Conservation (phyloP, 2,797 vertebrate species). For the Sphenopsis melanotis region DNA sequence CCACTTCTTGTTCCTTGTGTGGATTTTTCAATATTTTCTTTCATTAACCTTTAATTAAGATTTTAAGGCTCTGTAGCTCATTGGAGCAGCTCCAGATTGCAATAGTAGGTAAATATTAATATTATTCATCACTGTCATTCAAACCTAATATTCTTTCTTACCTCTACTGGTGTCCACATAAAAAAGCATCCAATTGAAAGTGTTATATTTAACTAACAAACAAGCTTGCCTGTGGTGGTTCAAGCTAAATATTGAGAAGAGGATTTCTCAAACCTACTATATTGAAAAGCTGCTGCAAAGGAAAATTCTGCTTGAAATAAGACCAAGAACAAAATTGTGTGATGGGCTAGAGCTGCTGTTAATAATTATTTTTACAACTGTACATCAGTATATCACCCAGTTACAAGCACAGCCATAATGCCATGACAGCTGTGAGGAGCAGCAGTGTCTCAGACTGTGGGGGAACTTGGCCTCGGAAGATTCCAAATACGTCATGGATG, state of each 20-base stretch:
- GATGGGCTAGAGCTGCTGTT: not conserved
- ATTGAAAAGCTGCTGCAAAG: not conserved
- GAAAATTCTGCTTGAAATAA: not conserved
- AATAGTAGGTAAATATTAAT: constrained; percentile 8
- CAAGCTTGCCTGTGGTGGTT: not conserved
- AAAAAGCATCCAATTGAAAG: not conserved
- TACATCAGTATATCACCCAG: not conserved
- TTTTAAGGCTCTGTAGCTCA: not conserved
- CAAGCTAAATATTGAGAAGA: not conserved
- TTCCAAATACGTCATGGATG: not conserved
- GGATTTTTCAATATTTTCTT: constrained; percentile 23
- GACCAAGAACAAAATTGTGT: not conserved
- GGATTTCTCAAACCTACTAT: not conserved
- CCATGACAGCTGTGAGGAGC: not conserved
- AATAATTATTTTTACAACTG: not conserved
- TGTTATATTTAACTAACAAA: not conserved
- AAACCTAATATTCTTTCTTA: not conserved
- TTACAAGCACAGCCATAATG: not conserved
- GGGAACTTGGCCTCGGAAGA: not conserved
- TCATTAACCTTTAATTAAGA: constrained; percentile 32
- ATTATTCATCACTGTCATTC: constrained; percentile 11
- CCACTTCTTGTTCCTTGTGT: not conserved
- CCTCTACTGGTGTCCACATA: not conserved
- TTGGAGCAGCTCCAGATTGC: not conserved
- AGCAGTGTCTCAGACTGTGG: not conserved